phyloP scores from a whole-genome alignment of 1,140 invertebrate genomes.

The Drosophila tropicalis region DNA sequence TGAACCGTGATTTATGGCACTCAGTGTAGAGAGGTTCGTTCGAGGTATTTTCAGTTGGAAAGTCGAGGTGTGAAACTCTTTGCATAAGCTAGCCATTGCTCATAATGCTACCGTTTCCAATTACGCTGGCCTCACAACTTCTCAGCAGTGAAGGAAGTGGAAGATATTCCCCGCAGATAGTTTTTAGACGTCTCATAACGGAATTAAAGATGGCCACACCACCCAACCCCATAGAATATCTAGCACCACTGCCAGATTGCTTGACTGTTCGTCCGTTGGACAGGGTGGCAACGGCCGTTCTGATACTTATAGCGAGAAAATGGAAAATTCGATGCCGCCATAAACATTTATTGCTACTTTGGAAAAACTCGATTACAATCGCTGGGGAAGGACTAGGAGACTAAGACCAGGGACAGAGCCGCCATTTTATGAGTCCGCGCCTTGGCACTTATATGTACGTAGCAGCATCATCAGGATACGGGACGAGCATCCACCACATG shows the following conservation, averaged over 20 bases:
- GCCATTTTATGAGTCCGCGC: constrained; percentile 73
- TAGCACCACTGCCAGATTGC: constrained; percentile 38
- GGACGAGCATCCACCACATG: constrained; percentile 13
- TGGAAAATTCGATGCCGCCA: constrained; percentile 80
- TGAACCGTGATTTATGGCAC: constrained; percentile 54
- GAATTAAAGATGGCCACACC: constrained; percentile 61
- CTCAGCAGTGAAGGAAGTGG: background rate
- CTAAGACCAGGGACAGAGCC: constrained; percentile 30
- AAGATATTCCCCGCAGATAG: background rate
- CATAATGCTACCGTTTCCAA: constrained; percentile 47
- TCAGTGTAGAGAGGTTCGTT: constrained; percentile 21
- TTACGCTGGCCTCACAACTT: background rate
- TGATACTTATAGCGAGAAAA: constrained; percentile 80
- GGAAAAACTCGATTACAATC: constrained; percentile 75
- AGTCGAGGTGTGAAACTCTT: constrained; percentile 38
- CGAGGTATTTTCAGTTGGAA: constrained; percentile 22
- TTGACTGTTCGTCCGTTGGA: constrained; percentile 16
- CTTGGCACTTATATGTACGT: constrained; percentile 62
- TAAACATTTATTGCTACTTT: constrained; percentile 82
- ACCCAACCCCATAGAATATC: background rate
- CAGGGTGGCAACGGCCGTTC: constrained; percentile 68
- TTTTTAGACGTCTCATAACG: constrained; percentile 33
- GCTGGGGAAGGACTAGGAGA: constrained; percentile 13
- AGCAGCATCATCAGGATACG: constrained; percentile 58
- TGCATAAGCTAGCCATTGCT: background rate